Base-by-base conservation (phyloP, 2,113 vertebrate genomes). In the Zosterops lateralis region DNA sequence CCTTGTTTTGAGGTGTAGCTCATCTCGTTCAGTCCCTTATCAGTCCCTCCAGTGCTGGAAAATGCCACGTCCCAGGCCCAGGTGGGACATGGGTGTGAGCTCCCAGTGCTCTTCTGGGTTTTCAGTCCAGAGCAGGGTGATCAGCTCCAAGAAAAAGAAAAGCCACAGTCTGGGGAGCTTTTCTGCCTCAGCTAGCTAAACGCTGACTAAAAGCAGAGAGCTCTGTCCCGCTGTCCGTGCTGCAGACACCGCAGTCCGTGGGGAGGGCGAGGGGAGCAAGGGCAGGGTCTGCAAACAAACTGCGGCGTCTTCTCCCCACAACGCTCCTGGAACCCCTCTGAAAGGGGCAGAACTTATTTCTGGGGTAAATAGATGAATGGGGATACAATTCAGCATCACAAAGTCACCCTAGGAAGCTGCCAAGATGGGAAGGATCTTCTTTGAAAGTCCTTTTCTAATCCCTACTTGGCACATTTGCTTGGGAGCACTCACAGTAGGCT, bases 11-110 rank as follows among this genome's bases (percentile, higher is more conserved):
- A 9, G 47, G 17, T n/a, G 47, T 13, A n/a, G 13, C 36, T 76
- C 0, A 1, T 56, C 56, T 60, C 1, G 0, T 6, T 61, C 34
- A 32, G 21, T 40, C 57, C 31, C 28, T 32, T 9, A 2, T 20
- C 45, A 9, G 2, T 12, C 57, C 34, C 45, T 40, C 12, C 1
- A 8, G 40, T 0, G 2, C 73, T 76, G 73, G 44, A 25, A 45
- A 48, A 31, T 14, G 56, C n/a, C 4, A 5, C 2, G 0, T 31
- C 44, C n/a, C 5, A 8, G 1, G 34, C 21, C 34, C 57, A 0
- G 1, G 16, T 28, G 53, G 40, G 31, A 6, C 53, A 13, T 40
- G 29, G 25, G 32, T 5, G 7, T 61, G 28, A 61, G 28, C 45
- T 61, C 45, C 21, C 3, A 2, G 12, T 15, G 28, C 10, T 11